Conservation (phyloP, 2,888 invertebrate genomes). For the Trissoscelio sp. region DNA sequence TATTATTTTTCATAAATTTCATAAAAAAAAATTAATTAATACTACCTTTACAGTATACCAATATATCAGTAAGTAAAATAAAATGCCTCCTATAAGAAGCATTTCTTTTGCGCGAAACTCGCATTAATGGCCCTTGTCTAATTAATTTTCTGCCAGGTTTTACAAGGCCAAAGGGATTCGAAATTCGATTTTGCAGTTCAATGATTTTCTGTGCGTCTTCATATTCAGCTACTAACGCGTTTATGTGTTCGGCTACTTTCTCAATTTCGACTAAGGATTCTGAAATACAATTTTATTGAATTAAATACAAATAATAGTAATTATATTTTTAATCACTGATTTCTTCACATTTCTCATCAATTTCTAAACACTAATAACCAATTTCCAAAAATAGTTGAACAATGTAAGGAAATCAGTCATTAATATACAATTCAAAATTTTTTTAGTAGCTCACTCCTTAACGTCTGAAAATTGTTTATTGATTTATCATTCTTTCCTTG, state of each 20-base stretch:
- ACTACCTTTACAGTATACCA: slow-evolving; percentile 88
- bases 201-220: slow-evolving; percentile 89
- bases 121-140: slow-evolving; percentile 87
- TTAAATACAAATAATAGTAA: not conserved
- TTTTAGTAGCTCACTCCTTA: too few species aligned
- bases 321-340: too few species aligned
- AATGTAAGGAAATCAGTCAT: too few species aligned
- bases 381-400: too few species aligned
- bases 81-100: slow-evolving; percentile 85
- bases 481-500: too few species aligned
- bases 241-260: slow-evolving; percentile 88
- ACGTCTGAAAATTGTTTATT: too few species aligned
- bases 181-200: slow-evolving; percentile 87
- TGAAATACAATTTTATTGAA: slow-evolving; percentile 73
- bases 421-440: too few species aligned
- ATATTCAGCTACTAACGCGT: slow-evolving; percentile 89
- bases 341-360: too few species aligned
- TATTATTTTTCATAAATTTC: too few species aligned
- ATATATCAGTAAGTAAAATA: slow-evolving; percentile 89
- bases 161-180: slow-evolving; percentile 87
- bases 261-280: slow-evolving; percentile 88
- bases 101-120: slow-evolving; percentile 85
- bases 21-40: not conserved
- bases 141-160: slow-evolving; percentile 88
- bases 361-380: too few species aligned